A percentile compares a stretch with the other conserved stretches of the same genome.
Evolutionary conservation across 2,113 vertebrate species (phyloP).

Genomic region (Atlantisia rogersi): DNA sequence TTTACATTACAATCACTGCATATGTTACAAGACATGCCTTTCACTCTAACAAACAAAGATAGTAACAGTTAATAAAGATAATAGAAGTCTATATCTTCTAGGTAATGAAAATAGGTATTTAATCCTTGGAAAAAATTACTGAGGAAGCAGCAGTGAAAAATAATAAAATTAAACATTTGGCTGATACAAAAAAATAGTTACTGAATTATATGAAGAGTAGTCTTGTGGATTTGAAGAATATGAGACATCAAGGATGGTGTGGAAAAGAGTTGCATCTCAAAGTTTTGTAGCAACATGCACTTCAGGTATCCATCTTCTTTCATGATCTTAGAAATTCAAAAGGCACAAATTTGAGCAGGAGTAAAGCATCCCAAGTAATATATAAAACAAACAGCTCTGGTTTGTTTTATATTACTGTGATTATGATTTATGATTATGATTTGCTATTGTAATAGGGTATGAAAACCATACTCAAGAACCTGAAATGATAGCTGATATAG

Average conservation of each 20-base stretch:
- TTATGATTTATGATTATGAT: background rate
- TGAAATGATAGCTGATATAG: background rate
- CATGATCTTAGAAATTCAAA: background rate
- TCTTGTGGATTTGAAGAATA: background rate
- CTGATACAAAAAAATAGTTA: background rate
- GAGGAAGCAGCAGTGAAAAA: background rate
- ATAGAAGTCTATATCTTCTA: background rate
- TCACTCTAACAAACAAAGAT: background rate
- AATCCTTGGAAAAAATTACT: background rate
- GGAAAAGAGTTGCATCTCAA: background rate
- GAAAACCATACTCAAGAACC: background rate
- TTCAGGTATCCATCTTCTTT: background rate
- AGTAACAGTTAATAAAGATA: background rate
- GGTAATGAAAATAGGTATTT: background rate
- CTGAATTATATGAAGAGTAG: background rate
- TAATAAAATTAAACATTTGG: background rate
- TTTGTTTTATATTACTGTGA: background rate
- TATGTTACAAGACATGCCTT: background rate
- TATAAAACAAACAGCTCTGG: background rate
- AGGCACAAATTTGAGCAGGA: background rate
- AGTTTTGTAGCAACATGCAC: background rate
- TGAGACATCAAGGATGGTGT: background rate
- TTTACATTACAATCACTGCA: background rate
- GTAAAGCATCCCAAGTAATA: background rate
- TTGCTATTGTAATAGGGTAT: background rate